A percentile compares a stretch with the other conserved stretches of the same genome.
Conservation (phyloP, 64 coral and sea anemone species). For the Montipora efflorescens region DNA sequence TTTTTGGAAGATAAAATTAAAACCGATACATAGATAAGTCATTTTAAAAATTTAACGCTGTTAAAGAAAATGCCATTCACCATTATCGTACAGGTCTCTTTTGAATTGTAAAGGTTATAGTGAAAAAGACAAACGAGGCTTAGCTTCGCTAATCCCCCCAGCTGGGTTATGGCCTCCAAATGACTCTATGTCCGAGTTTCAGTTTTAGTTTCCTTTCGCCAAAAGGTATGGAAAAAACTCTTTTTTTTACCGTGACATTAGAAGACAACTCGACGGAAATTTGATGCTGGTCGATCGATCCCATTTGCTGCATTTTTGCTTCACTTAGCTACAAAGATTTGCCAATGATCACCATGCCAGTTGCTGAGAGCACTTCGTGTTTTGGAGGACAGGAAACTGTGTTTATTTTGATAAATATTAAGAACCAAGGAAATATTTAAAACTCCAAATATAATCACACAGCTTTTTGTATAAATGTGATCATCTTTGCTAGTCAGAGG, state of each 20-base stretch:
- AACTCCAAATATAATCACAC: background rate
- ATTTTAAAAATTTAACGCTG: background rate
- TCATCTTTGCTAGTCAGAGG: background rate
- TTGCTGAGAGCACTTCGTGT: conserved; percentile 9
- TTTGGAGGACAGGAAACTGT: background rate
- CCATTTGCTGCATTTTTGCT: background rate
- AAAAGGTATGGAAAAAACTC: background rate
- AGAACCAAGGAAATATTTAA: background rate
- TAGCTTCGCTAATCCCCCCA: too few relatives aligned
- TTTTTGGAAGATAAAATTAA: conserved; percentile 22
- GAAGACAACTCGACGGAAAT: background rate
- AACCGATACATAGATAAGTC: background rate
- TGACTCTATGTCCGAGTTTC: too few relatives aligned
- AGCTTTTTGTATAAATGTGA: background rate
- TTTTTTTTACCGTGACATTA: background rate
- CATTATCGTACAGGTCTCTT: background rate
- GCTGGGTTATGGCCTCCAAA: too few relatives aligned
- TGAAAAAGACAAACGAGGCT: too few relatives aligned
- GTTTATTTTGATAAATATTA: background rate
- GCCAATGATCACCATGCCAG: background rate
- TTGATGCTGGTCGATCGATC: background rate
- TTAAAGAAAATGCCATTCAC: background rate
- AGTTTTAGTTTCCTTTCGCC: too few relatives aligned
- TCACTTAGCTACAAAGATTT: background rate
- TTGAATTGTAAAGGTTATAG: too few relatives aligned